Conservation (phyloP, 1,140 invertebrate species). For the Aphelinus certus region DNA sequence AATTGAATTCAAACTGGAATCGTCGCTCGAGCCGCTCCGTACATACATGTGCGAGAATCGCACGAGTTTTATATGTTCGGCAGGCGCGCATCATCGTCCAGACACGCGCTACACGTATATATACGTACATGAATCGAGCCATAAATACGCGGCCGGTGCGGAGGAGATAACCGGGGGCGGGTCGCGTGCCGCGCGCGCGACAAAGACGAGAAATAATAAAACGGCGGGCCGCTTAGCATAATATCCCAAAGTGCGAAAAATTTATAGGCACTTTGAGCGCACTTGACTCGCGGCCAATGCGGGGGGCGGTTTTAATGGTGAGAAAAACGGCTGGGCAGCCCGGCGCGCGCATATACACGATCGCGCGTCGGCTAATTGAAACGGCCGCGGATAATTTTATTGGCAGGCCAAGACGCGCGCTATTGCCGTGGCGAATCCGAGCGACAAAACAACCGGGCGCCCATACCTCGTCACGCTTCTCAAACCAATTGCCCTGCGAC, state of each 20-base stretch:
- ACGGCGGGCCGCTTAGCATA: slow-evolving; percentile 32
- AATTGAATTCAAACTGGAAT: too few species aligned
- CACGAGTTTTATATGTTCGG: too few species aligned
- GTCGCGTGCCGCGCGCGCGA: too few species aligned
- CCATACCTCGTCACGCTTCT: slow-evolving; percentile 18
- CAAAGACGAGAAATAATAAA: background rate
- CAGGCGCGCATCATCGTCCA: too few species aligned
- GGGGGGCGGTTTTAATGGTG: slow-evolving; percentile 30
- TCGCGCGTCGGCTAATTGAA: slow-evolving; percentile 16
- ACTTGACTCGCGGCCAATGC: slow-evolving; percentile 32
- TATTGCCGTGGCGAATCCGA: slow-evolving; percentile 36
- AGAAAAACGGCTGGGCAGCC: slow-evolving; percentile 39
- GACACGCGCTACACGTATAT: too few species aligned
- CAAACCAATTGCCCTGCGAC: too few species aligned
- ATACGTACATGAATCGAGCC: too few species aligned
- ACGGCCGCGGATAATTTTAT: slow-evolving; percentile 41
- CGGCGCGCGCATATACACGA: too few species aligned
- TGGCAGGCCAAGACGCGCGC: slow-evolving; percentile 28
- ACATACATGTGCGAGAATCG: too few species aligned
- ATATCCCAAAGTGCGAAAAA: slow-evolving; percentile 22
- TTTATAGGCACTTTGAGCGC: background rate
- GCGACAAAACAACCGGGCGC: slow-evolving; percentile 3
- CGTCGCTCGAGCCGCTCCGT: too few species aligned
- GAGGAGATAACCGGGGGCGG: too few species aligned
- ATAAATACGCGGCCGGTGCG: too few species aligned